Conservation (phyloP, 92 coral and sea anemone genomes). For the Palythoa grandis region DNA sequence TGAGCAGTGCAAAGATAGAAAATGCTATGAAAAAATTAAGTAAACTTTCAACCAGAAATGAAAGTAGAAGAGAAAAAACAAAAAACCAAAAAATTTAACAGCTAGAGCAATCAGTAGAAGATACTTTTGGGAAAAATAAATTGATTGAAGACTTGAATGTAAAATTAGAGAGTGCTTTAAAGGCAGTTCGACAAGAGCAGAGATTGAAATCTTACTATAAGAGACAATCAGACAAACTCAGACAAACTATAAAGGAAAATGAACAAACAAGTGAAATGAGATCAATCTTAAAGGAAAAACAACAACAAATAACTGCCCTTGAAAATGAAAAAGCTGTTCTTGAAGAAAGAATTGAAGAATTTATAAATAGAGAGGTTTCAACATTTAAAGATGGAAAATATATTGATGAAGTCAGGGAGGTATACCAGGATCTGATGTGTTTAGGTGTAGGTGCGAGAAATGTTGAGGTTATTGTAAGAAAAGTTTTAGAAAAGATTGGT, state of each 20-base stretch:
- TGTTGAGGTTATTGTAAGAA: neutral
- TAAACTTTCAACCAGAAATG: neutral
- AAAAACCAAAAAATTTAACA: neutral
- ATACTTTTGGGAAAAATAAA: neutral
- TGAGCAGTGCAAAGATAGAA: neutral
- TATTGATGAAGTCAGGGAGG: neutral
- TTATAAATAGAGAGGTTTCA: neutral
- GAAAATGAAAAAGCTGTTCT: slow-evolving; percentile 3
- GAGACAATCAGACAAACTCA: neutral
- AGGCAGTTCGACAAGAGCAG: neutral
- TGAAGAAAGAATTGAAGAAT: neutral
- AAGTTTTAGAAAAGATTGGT: neutral
- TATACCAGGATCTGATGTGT: neutral
- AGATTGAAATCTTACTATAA: neutral
- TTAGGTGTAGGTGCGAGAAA: slow-evolving; percentile 6
- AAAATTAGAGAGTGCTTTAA: neutral
- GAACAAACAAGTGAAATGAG: neutral
- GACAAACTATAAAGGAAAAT: neutral
- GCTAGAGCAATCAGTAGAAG: neutral
- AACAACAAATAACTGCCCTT: neutral
- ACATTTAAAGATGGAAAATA: neutral
- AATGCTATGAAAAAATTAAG: neutral
- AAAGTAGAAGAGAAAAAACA: neutral
- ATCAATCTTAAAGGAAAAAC: neutral
- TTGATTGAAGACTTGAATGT: neutral